Percentiles rank a stretch among this genome's conserved stretches.
phyloP scores from a whole-genome alignment of 2,797 vertebrate species.

The Leuciscus waleckii region DNA sequence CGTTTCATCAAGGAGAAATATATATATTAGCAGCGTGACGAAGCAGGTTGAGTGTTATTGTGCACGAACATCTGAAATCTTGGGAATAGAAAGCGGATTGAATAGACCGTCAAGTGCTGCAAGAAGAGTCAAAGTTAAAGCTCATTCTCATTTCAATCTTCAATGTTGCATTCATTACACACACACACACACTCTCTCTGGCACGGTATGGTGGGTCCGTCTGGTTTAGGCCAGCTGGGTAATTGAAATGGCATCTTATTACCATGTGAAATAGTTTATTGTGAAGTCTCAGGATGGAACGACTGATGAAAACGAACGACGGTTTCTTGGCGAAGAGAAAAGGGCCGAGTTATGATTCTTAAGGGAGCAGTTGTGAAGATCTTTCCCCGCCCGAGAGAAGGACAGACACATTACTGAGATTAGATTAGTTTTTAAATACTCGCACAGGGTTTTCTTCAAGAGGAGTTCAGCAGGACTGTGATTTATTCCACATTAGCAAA shows the following conservation, averaged over 20 bases:
- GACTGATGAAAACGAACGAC: constrained; percentile 63
- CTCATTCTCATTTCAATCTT: constrained; percentile 4
- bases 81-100: constrained; percentile 18
- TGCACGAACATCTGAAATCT: background rate
- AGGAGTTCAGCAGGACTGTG: too few species aligned
- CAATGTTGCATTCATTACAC: background rate
- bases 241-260: constrained; percentile 73
- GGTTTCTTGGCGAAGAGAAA: constrained; percentile 47
- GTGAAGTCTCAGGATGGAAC: constrained; percentile 61
- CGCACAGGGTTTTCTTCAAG: too few species aligned
- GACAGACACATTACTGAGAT: background rate
- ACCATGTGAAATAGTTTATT: constrained; percentile 74
- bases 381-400: constrained; percentile 1
- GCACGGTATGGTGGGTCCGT: constrained; percentile 42
- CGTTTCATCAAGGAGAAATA: background rate
- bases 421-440: background rate
- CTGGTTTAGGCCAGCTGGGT: constrained; percentile 72
- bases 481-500: background rate
- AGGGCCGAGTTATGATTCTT: constrained; percentile 33
- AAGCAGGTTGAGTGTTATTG: background rate
- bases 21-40: constrained; percentile 11
- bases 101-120: constrained; percentile 23
- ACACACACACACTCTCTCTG: constrained; percentile 14
- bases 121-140: constrained; percentile 5
- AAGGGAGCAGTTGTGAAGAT: constrained; percentile 9